Evolutionary conservation across 2,797 vertebrate species (phyloP).

Genomic region (Amblyopsis hoosieri): DNA sequence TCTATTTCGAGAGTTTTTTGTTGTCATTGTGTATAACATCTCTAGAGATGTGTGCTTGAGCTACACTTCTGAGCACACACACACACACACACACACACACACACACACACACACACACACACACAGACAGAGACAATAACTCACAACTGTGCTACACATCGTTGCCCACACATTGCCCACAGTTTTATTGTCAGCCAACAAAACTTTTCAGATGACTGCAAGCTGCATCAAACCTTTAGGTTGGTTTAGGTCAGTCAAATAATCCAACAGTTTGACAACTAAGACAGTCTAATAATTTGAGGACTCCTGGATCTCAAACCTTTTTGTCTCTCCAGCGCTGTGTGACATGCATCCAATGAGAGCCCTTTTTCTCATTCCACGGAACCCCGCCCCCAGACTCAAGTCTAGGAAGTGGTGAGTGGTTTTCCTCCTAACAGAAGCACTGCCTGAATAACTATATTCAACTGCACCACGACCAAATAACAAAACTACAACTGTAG

Average conservation of each 20-base stretch:
- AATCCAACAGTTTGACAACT: too few species aligned
- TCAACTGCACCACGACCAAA: background rate
- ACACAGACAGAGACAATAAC: conserved; percentile 22
- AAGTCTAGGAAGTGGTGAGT: conserved; percentile 97
- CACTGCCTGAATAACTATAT: background rate
- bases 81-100: conserved; percentile 17
- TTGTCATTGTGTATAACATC: too few species aligned
- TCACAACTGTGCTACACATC: background rate
- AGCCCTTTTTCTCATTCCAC: conserved; percentile 93
- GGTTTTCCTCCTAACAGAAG: background rate
- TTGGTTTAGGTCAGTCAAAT: too few species aligned
- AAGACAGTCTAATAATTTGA: too few species aligned
- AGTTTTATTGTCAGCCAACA: conserved; percentile 28
- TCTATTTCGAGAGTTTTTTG: too few species aligned
- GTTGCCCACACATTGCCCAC: conserved; percentile 8
- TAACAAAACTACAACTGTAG: too few species aligned
- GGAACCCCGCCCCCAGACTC: conserved; percentile 89
- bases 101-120: conserved; percentile 7
- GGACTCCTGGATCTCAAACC: background rate
- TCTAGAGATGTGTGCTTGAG: too few species aligned
- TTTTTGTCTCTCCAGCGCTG: conserved; percentile 80
- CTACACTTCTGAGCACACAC: too few species aligned
- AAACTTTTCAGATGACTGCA: conserved; percentile 23
- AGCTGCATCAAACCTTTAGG: conserved; percentile 6
- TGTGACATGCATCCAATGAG: conserved; percentile 97